Evolutionary conservation across 1,140 invertebrate species (phyloP).

Genomic region (Onthophagus taurus): DNA sequence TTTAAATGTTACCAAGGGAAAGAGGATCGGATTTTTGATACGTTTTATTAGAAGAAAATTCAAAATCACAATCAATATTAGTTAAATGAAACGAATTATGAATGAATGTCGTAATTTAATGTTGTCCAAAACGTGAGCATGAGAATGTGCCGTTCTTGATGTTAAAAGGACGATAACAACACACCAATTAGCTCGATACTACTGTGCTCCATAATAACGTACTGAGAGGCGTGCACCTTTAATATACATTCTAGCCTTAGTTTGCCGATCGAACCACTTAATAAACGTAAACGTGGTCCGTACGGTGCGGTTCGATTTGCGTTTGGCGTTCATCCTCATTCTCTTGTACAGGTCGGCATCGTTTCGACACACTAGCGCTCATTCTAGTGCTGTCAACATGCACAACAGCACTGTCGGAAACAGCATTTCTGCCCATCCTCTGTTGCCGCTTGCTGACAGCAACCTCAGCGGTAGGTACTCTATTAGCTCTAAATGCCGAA

Average conservation of each 20-base stretch:
- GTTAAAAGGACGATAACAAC: slow-evolving; percentile 1
- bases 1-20: slow-evolving; percentile 29
- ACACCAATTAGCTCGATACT: slow-evolving; percentile 20
- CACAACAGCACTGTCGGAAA: slow-evolving; percentile 37
- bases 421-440: slow-evolving; percentile 39
- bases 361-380: slow-evolving; percentile 37
- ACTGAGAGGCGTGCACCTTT: no score
- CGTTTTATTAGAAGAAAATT: not conserved
- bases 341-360: slow-evolving; percentile 39
- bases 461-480: slow-evolving; percentile 36
- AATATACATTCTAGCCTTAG: no score
- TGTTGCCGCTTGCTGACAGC: slow-evolving; percentile 38
- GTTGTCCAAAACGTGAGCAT: slow-evolving; percentile 3
- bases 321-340: slow-evolving; percentile 33
- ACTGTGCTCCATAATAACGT: slow-evolving; percentile 25
- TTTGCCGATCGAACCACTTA: no score
- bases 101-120: slow-evolving; percentile 3
- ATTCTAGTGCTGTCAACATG: slow-evolving; percentile 36
- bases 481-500: not conserved
- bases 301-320: no score
- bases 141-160: slow-evolving; percentile 2
- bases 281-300: no score
- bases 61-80: no score
- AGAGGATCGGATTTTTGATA: slow-evolving; percentile 31
- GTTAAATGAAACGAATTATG: no score